A percentile compares a stretch with the other conserved stretches of the same genome.
These are phyloP conservation scores for Macrobrachium rosenbergii DNA, from an alignment of 1,140 invertebrate species.

Conservation along the genomic window DNA sequence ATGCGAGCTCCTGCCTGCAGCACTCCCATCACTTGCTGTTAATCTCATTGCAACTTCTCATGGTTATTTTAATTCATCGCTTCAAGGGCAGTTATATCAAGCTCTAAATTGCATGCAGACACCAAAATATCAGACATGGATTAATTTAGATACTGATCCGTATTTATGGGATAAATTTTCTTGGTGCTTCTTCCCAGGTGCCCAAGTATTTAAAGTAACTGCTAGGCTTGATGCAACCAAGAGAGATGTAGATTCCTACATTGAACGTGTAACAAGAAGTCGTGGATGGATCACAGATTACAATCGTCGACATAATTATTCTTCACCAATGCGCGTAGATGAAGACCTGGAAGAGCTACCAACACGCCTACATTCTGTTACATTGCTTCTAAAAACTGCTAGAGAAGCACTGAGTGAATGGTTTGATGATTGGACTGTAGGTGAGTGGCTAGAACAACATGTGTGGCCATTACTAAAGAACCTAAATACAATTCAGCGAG, in stretches of 20 bases:
- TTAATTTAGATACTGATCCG: conserved; percentile 75
- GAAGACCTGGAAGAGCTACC: conserved; percentile 78
- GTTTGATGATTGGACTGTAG: conserved; percentile 81
- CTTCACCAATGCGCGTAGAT: conserved; percentile 80
- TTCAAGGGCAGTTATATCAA: conserved; percentile 73
- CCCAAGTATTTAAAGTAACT: conserved; percentile 75
- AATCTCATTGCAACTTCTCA: conserved; percentile 75
- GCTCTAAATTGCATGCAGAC: conserved; percentile 74
- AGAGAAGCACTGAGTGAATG: conserved; percentile 78
- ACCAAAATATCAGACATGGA: conserved; percentile 61
- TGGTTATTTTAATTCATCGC: conserved; percentile 77
- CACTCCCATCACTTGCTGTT: conserved; percentile 82
- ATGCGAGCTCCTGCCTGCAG: conserved; percentile 90
- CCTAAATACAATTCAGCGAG: conserved; percentile 73
- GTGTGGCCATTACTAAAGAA: conserved; percentile 74
- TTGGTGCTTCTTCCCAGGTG: conserved; percentile 75
- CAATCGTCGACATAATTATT: conserved; percentile 83
- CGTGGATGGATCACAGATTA: conserved; percentile 85
- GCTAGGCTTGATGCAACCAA: conserved; percentile 74
- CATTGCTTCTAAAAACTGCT: conserved; percentile 75
- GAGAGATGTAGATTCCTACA: conserved; percentile 69
- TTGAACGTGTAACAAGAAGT: conserved; percentile 67
- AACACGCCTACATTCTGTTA: conserved; percentile 69
- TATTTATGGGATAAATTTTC: conserved; percentile 75
- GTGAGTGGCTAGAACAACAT: conserved; percentile 82